Evolutionary conservation across 2,113 vertebrate genomes (phyloP), one percentile per base, ranked within the genome.

Genomic region (Epinephelus moara): DNA sequence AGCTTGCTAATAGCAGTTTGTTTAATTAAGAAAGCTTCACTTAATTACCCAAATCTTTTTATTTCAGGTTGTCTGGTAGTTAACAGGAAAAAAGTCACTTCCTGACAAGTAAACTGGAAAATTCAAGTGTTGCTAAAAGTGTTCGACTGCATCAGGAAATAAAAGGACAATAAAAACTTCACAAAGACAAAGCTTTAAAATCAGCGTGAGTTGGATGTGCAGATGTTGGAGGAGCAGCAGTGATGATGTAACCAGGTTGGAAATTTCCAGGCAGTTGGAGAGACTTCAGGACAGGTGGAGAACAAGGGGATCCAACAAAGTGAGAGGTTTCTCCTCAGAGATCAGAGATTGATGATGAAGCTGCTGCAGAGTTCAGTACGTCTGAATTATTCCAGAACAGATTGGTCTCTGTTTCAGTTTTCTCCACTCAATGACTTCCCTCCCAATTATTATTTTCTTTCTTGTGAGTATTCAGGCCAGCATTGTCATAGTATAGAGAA

Each of bases 301-400:
- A 76, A 79, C 78, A 85, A 15, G 70, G 68, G 70, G 68, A 45
- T 69, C 27, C 70, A 67, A 78, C 27, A 68, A 42, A 4, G 40
- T 4, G 42, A 33, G 30, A 18, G 3, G 17, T 42, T 72, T n/a
- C 67, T 76, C 82, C 79, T 57, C 55, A 15, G 86, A 82, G 82
- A 88, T 79, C 66, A 71, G 66, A 76, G 82, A 85, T 76, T 52
- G 79, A 88, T 80, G 87, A 88, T 69, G 82, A 63, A 61, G 68
- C 85, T 52, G 74, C 81, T 55, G 68, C 49, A 49, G 13, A 19
- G 56, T 55, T 80, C 50, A 49, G 45, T 8, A 12, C 1, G 55
- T 75, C 64, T 53, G 67, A 71, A 70, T 66, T 71, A 70, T 61
- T 78, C 50, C 23, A 45, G 37, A 33, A 62, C 18, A 23, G 62